phyloP scores from a whole-genome alignment of 2,888 invertebrate genomes.

The Drosophila differens region DNA sequence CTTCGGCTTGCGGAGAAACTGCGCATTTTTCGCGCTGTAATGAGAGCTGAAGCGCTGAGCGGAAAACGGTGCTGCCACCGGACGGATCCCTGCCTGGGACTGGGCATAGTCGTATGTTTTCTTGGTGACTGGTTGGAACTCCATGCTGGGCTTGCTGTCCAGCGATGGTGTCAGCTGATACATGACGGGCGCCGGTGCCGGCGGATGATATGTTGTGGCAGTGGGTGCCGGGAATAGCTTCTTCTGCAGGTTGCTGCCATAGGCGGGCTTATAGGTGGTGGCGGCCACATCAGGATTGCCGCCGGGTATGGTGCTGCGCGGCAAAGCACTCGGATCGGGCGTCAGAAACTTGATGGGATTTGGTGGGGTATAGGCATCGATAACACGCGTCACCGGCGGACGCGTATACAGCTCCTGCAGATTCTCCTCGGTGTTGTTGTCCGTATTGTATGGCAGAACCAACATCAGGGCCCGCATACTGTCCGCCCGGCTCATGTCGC shows the following conservation, averaged over 20 bases:
- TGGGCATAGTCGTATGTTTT: slow-evolving; percentile 34
- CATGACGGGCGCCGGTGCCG: slow-evolving; percentile 68
- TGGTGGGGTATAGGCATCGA: slow-evolving; percentile 81
- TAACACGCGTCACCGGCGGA: slow-evolving; percentile 84
- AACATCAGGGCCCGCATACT: slow-evolving; percentile 85
- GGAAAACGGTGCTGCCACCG: slow-evolving; percentile 14
- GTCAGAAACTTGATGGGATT: slow-evolving; percentile 81
- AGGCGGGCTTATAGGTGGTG: slow-evolving; percentile 86
- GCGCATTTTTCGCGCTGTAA: slow-evolving; percentile 84
- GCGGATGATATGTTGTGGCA: slow-evolving; percentile 81
- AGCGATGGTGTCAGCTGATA: slow-evolving; percentile 68
- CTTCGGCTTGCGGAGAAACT: slow-evolving; percentile 73
- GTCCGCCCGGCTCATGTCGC: slow-evolving; percentile 84
- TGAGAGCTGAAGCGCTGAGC: slow-evolving; percentile 85
- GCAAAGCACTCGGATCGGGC: slow-evolving; percentile 72
- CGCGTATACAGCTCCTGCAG: slow-evolving; percentile 85
- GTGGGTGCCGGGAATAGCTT: slow-evolving; percentile 63
- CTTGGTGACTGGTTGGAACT: slow-evolving; percentile 67
- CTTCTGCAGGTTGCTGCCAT: slow-evolving; percentile 53
- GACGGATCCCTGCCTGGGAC: slow-evolving; percentile 1
- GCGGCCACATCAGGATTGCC: slow-evolving; percentile 83
- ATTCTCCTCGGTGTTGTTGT: slow-evolving; percentile 83
- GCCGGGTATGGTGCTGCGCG: slow-evolving; percentile 73
- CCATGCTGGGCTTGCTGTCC: slow-evolving; percentile 45
- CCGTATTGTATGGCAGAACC: slow-evolving; percentile 84